A percentile compares a stretch with the other conserved stretches of the same genome.
Conservation (phyloP, 2,888 invertebrate genomes). For the Tinea trinotella region DNA sequence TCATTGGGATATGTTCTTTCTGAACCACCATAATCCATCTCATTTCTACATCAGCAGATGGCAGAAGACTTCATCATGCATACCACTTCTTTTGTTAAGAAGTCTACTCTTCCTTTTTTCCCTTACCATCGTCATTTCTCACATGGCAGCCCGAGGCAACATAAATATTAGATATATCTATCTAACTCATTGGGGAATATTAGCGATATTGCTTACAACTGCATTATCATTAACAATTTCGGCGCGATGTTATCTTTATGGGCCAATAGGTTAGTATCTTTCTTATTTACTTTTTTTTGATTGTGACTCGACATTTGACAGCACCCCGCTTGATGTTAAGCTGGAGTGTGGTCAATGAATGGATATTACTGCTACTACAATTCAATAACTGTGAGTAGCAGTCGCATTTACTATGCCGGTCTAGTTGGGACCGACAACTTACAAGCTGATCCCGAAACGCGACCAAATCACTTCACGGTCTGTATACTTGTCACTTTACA, state of each 20-base stretch:
- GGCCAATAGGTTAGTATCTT: conserved; percentile 55
- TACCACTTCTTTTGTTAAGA: conserved; percentile 52
- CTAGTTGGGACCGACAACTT: too few species aligned
- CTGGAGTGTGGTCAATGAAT: too few species aligned
- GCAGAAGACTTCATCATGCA: conserved; percentile 51
- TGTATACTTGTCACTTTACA: too few species aligned
- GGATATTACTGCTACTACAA: too few species aligned
- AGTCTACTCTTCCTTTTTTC: conserved; percentile 44
- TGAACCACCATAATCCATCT: conserved; percentile 46
- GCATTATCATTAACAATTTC: conserved; percentile 50
- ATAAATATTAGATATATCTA: conserved; percentile 62
- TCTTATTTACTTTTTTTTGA: too few species aligned
- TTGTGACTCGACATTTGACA: too few species aligned
- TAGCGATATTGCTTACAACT: conserved; percentile 40
- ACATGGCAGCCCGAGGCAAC: conserved; percentile 38
- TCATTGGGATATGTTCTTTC: conserved; percentile 38
- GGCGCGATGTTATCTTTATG: conserved; percentile 41
- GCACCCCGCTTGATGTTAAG: too few species aligned
- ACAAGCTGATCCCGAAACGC: too few species aligned
- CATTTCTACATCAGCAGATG: conserved; percentile 58
- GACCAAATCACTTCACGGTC: too few species aligned
- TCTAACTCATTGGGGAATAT: conserved; percentile 69
- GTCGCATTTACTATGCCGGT: too few species aligned
- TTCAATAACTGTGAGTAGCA: too few species aligned
- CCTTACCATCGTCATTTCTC: conserved; percentile 41